These are phyloP conservation scores for Campylorhamphus procurvoides DNA, from an alignment of 2,113 vertebrate species.

Conservation along the genomic window DNA sequence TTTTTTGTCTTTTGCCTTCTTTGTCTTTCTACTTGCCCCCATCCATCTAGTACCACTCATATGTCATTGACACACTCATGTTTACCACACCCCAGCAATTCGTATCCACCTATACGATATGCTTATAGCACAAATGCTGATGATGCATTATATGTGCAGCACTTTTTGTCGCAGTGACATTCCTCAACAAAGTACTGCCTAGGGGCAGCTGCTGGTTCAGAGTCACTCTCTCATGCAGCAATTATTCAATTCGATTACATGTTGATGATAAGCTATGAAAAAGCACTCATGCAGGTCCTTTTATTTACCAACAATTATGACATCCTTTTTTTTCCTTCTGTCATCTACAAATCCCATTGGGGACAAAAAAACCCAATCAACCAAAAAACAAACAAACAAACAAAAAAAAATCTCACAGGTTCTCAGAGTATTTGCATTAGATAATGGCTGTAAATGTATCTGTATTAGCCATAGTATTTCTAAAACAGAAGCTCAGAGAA, in stretches of 20 bases:
- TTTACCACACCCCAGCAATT: constrained; percentile 65
- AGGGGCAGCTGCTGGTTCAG: constrained; percentile 29
- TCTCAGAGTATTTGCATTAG: background rate
- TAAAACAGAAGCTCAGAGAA: background rate
- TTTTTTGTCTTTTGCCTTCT: constrained; percentile 65
- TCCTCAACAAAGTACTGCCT: constrained; percentile 49
- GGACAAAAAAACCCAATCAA: background rate
- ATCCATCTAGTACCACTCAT: constrained; percentile 67
- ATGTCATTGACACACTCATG: constrained; percentile 63
- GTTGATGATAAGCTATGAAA: constrained; percentile 68
- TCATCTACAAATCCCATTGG: constrained; percentile 16
- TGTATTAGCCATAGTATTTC: background rate
- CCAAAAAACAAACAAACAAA: background rate
- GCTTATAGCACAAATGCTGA: constrained; percentile 44
- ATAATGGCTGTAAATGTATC: background rate
- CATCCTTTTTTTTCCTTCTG: background rate
- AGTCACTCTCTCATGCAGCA: constrained; percentile 48
- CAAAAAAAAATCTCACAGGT: background rate
- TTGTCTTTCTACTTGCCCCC: constrained; percentile 60
- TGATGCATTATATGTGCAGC: constrained; percentile 49
- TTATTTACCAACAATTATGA: constrained; percentile 67
- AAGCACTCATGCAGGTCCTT: constrained; percentile 49
- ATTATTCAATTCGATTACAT: constrained; percentile 69
- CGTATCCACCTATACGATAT: constrained; percentile 54
- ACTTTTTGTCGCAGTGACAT: constrained; percentile 64